Evolutionary conservation across 2,888 invertebrate genomes (phyloP).

Genomic region (Leucania comma): DNA sequence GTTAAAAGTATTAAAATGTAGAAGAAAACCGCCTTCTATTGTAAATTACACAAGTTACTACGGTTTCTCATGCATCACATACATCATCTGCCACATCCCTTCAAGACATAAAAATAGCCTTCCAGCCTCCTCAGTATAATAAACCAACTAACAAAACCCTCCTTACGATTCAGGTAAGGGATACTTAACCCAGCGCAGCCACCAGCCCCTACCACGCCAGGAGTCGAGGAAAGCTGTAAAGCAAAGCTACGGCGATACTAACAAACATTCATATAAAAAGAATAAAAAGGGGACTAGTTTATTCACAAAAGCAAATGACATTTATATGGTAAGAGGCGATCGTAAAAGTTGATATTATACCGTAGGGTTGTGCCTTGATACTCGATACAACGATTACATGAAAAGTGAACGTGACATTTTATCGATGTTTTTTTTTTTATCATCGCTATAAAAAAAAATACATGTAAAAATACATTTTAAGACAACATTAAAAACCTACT

Average conservation of each 20-base stretch:
- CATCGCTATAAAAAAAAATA: too few species aligned
- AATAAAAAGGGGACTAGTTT: constrained; percentile 69
- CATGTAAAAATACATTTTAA: too few species aligned
- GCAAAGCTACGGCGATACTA: constrained; percentile 64
- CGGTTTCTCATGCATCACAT: constrained; percentile 19
- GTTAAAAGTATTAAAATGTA: too few species aligned
- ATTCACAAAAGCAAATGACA: constrained; percentile 70
- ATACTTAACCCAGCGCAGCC: constrained; percentile 46
- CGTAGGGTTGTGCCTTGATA: constrained; percentile 43
- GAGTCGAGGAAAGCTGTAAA: constrained; percentile 63
- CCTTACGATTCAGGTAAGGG: constrained; percentile 44
- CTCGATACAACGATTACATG: constrained; percentile 33
- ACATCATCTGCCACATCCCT: constrained; percentile 16
- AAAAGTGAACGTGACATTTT: neutral
- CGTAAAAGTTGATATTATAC: constrained; percentile 69
- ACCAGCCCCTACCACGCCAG: constrained; percentile 45
- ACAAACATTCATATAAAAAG: constrained; percentile 68
- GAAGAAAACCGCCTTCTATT: neutral
- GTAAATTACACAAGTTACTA: constrained; percentile 16
- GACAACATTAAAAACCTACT: neutral
- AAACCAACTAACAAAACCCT: constrained; percentile 45
- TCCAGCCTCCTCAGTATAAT: constrained; percentile 38
- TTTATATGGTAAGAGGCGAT: constrained; percentile 70
- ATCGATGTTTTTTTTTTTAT: neutral
- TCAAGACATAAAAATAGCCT: constrained; percentile 28